Conservation (phyloP, 2,888 invertebrate genomes). For the Ochropleura leucogaster region DNA sequence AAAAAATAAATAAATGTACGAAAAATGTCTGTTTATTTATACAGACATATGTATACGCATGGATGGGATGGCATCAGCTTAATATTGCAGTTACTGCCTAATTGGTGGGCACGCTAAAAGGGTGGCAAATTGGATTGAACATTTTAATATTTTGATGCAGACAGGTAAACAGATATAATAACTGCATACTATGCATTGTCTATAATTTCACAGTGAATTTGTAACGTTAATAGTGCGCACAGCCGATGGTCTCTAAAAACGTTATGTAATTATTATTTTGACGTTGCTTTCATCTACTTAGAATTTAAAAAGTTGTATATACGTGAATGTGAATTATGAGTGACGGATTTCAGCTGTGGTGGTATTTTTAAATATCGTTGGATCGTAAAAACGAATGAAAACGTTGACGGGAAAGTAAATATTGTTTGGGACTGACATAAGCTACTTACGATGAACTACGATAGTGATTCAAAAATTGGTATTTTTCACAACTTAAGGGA, state of each 20-base stretch:
- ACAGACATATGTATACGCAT: not conserved
- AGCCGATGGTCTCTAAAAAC: not conserved
- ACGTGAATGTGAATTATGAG: not conserved
- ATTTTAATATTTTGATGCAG: conserved; percentile 26
- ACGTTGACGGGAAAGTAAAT: not conserved
- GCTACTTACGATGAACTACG: not conserved
- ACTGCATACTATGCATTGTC: not conserved
- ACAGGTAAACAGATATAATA: not conserved
- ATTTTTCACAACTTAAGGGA: not conserved
- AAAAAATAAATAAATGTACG: no score
- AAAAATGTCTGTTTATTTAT: no score
- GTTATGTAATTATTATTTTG: conserved; percentile 7
- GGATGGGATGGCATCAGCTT: conserved; percentile 2
- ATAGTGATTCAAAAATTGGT: not conserved
- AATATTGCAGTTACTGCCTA: conserved; percentile 10
- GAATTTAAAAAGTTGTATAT: not conserved
- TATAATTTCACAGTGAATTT: not conserved
- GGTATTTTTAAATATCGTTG: not conserved
- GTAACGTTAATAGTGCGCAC: not conserved
- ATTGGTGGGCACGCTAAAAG: conserved; percentile 36
- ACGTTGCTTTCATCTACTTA: not conserved
- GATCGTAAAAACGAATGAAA: not conserved
- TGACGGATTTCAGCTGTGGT: not conserved
- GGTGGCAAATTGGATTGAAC: conserved; percentile 32
- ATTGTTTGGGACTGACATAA: not conserved